A percentile compares a stretch with the other conserved stretches of the same genome.
phyloP scores from a whole-genome alignment of 2,113 vertebrate genomes.

The Scartelaos histophorus region DNA sequence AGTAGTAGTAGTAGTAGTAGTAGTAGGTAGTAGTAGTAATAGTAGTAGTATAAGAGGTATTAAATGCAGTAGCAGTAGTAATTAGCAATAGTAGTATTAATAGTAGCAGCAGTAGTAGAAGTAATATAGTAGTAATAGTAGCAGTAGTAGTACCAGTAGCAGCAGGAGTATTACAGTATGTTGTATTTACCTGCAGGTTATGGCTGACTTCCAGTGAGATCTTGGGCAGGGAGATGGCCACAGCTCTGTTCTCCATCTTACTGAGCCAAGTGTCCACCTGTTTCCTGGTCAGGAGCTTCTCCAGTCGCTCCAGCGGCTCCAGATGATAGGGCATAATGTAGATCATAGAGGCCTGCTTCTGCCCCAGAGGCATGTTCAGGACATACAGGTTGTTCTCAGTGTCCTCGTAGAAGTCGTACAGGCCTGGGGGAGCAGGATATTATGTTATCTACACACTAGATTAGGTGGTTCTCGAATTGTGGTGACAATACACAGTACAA shows the following conservation, averaged over 20 bases:
- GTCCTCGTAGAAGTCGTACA: conserved; percentile 89
- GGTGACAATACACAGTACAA: too few species aligned
- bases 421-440: conserved; percentile 69
- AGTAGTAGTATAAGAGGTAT: too few species aligned
- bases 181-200: conserved; percentile 84
- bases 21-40: too few species aligned
- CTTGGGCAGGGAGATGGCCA: conserved; percentile 94
- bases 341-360: conserved; percentile 93
- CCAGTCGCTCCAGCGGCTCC: conserved; percentile 88
- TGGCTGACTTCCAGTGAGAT: conserved; percentile 89
- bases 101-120: not conserved
- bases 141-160: not conserved
- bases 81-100: too few species aligned
- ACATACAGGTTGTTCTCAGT: conserved; percentile 83
- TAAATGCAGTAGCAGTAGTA: too few species aligned
- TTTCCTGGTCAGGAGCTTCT: conserved; percentile 90
- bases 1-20: too few species aligned
- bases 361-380: conserved; percentile 91
- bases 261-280: conserved; percentile 89
- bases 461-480: too few species aligned
- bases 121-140: not conserved
- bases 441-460: not conserved
- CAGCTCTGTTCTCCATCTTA: conserved; percentile 86
- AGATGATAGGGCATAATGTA: conserved; percentile 92
- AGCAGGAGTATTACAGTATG: not conserved